Percentiles rank a stretch among this genome's conserved stretches.
Evolutionary conservation across 2,888 invertebrate species (phyloP).

Genomic region (Halictus quadricinctus): DNA sequence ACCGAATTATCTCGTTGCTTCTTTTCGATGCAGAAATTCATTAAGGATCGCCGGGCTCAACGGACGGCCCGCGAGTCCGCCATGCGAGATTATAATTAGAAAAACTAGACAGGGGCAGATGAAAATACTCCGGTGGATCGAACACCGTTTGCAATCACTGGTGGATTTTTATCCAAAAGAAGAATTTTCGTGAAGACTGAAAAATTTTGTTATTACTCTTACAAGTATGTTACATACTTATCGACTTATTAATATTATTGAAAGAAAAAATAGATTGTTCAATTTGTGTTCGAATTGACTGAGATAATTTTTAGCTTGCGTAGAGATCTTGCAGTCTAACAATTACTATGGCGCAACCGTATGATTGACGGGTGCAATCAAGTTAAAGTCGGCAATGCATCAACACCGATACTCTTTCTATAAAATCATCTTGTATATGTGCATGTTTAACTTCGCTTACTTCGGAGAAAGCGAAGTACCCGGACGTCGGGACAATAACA

Average conservation of each 20-base stretch:
- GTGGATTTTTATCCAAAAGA: too few species aligned
- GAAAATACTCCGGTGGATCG: neutral
- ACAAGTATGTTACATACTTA: too few species aligned
- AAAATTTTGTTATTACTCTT: too few species aligned
- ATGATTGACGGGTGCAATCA: too few species aligned
- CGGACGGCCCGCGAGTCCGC: neutral
- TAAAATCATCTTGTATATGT: neutral
- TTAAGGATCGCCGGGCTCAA: conserved; percentile 35
- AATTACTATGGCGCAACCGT: too few species aligned
- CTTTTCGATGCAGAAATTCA: conserved; percentile 58
- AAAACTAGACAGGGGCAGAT: neutral
- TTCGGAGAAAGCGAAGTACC: neutral
- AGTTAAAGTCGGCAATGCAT: neutral
- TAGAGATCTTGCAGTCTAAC: too few species aligned
- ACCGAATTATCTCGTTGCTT: conserved; percentile 49
- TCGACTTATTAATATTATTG: too few species aligned
- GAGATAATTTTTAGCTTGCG: too few species aligned
- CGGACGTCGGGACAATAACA: neutral
- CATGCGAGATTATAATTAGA: neutral
- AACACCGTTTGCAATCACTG: neutral
- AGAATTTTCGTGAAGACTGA: neutral
- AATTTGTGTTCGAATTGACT: too few species aligned
- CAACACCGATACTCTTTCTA: neutral
- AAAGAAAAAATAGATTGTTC: too few species aligned
- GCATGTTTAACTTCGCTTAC: neutral